phyloP scores from a whole-genome alignment of 1,140 invertebrate species.

The Propsilocerus akamusi region DNA sequence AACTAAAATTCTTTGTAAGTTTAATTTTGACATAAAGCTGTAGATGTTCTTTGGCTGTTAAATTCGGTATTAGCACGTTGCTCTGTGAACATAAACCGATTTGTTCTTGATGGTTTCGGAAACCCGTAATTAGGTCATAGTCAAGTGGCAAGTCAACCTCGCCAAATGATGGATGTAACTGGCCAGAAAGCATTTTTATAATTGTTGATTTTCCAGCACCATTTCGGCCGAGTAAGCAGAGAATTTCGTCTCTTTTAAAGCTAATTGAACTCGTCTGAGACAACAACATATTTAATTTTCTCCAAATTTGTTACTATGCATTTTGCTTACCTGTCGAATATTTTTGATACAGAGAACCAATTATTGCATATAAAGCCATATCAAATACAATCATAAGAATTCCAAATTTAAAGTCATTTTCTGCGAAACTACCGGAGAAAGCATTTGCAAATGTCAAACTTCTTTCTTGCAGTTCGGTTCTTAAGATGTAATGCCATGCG shows the following conservation, averaged over 20 bases:
- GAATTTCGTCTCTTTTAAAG: slow-evolving; percentile 37
- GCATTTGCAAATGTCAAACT: slow-evolving; percentile 20
- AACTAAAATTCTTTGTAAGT: slow-evolving; percentile 8
- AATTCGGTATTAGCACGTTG: slow-evolving; percentile 60
- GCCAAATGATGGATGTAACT: slow-evolving; percentile 34
- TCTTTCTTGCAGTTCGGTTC: slow-evolving; percentile 34
- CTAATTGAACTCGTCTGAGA: slow-evolving; percentile 27
- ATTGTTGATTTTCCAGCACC: slow-evolving; percentile 71
- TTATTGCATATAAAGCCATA: slow-evolving; percentile 23
- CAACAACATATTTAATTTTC: slow-evolving; percentile 13
- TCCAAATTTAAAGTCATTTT: slow-evolving; percentile 14
- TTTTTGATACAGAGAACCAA: slow-evolving; percentile 22
- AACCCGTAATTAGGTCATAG: slow-evolving; percentile 9
- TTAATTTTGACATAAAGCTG: slow-evolving; percentile 45
- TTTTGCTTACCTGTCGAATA: not conserved
- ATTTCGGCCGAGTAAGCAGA: slow-evolving; percentile 64
- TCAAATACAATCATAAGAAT: slow-evolving; percentile 28
- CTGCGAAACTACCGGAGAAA: slow-evolving; percentile 20
- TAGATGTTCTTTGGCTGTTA: slow-evolving; percentile 68
- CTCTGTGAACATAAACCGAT: slow-evolving; percentile 68
- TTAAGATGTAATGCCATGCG: slow-evolving; percentile 33
- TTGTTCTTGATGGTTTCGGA: slow-evolving; percentile 16
- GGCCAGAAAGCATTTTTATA: slow-evolving; percentile 51
- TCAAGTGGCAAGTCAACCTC: slow-evolving; percentile 27
- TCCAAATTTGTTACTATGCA: slow-evolving; percentile 10